Conservation (phyloP, 2,113 vertebrate species). For the Odocoileus virginianus region DNA sequence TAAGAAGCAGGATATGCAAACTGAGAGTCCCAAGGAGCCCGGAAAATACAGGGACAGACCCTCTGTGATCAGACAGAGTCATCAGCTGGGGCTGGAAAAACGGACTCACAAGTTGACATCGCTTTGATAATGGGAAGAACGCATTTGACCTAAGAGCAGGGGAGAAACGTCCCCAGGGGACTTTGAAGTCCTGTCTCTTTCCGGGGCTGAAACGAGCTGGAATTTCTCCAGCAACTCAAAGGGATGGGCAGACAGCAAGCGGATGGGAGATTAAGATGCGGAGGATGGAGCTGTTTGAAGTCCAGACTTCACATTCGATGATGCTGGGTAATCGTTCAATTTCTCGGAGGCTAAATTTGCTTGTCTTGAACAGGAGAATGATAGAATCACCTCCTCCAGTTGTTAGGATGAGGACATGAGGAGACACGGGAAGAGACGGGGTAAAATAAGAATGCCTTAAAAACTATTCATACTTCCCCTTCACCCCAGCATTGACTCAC, state of each 20-base stretch:
- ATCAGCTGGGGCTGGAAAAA: not conserved
- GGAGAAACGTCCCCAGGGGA: not conserved
- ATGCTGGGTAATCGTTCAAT: not conserved
- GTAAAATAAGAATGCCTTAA: fast-evolving
- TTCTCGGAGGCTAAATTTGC: not conserved
- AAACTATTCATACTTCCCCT: not conserved
- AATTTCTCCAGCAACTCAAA: not conserved
- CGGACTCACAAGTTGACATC: not conserved
- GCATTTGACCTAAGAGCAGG: not conserved
- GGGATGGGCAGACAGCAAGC: not conserved
- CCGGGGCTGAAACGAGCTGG: not conserved
- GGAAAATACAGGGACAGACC: not conserved
- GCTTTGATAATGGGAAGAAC: not conserved
- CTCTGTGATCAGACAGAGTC: not conserved
- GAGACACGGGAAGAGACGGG: not conserved
- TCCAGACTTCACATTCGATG: not conserved
- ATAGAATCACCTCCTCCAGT: not conserved
- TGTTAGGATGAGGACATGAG: not conserved
- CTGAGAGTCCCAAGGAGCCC: fast-evolving
- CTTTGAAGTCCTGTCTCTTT: not conserved
- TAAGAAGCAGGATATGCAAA: not conserved
- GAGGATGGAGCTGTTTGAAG: not conserved
- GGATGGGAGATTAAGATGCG: not conserved
- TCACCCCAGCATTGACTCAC: not conserved
- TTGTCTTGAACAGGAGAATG: not conserved